Base-by-base conservation (phyloP, 2,888 invertebrate species). In the Desoria tigrina region DNA sequence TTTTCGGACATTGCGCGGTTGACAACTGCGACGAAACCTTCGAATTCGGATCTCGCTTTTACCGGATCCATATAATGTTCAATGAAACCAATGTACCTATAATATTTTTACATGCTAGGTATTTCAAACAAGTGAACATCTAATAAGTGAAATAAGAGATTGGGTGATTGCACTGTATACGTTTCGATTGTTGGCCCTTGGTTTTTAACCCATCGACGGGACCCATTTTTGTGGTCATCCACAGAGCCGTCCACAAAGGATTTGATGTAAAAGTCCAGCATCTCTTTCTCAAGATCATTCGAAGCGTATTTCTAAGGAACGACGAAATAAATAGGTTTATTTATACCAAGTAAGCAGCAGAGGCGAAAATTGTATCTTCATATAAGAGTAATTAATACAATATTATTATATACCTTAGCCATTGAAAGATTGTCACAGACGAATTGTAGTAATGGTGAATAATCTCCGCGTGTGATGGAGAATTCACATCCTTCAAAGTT, bases 11-110 rank as follows among this genome's bases (percentile, higher is more conserved):
- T 94, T 78, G 90, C 89, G 78, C 93, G 92, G 81, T 98, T 95
- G 0, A 97, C 97, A 84, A 94, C 90, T 0, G 96, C 93, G 0
- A 95, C 96, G 80, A 97, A 97, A 0, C 94, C 94, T 82, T 96
- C 96, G 81, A 95, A 97, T 81, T 97, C 96, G 6, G 91, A 95
- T 61, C 96, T 85, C 68, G 90, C 88, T 9, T 96, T 96, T 76
- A 90, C 90, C 2, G 97, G 97, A 82, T 98, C 97, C 69, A 94
- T 86, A 80, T 94, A 94, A 0, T 89, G 92, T 80, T 94, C 94
- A 76, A 94, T 94, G 79, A 94, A 95, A 14, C 94, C 94, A 79
- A 90, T 90, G 79, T 92, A 91, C 18, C 88, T 88, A 75, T 24
- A 79, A 65, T 55, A 26, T 50, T 50, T 50, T n/a, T n/a, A n/a